A percentile compares a stretch with the other conserved stretches of the same genome.
Evolutionary conservation across 2,888 invertebrate genomes (phyloP).

Genomic region (Nemoura dubitans): DNA sequence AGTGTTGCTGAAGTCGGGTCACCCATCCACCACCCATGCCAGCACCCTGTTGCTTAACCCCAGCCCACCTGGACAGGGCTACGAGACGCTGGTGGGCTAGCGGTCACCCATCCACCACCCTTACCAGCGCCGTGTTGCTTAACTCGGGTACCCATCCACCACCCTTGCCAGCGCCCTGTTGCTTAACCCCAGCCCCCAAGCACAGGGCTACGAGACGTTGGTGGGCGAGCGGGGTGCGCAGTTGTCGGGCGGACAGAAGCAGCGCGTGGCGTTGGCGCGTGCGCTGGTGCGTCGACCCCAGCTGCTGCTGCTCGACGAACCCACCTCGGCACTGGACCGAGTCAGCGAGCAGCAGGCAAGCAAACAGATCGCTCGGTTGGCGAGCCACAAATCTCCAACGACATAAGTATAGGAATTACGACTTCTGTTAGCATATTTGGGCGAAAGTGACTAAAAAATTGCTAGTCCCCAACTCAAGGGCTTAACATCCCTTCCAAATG

Average conservation of each 20-base stretch:
- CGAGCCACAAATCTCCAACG: too few species aligned
- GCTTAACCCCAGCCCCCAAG: conserved; percentile 1
- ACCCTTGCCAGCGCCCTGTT: not conserved
- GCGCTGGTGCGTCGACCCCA: conserved; percentile 82
- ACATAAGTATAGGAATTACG: too few species aligned
- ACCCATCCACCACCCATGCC: not conserved
- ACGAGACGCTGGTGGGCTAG: conserved; percentile 62
- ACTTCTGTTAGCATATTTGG: too few species aligned
- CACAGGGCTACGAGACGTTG: conserved; percentile 76
- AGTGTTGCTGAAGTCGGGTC: not conserved
- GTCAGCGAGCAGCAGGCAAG: conserved; percentile 71
- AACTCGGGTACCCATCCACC: not conserved
- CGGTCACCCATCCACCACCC: not conserved
- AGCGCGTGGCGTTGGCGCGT: conserved; percentile 85
- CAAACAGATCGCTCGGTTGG: not conserved
- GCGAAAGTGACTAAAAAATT: too few species aligned
- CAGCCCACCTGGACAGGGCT: conserved; percentile 63
- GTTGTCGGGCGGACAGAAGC: conserved; percentile 85
- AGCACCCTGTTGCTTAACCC: not conserved
- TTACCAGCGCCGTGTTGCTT: too few species aligned
- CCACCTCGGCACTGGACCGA: conserved; percentile 85
- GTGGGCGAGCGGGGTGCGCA: conserved; percentile 82
- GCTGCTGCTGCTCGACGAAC: conserved; percentile 82
- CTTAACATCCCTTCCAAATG: too few species aligned
- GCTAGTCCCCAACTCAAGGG: too few species aligned